These are phyloP conservation scores for Hystrix cristata DNA, from an alignment of 2,113 vertebrate species.

Conservation along the genomic window DNA sequence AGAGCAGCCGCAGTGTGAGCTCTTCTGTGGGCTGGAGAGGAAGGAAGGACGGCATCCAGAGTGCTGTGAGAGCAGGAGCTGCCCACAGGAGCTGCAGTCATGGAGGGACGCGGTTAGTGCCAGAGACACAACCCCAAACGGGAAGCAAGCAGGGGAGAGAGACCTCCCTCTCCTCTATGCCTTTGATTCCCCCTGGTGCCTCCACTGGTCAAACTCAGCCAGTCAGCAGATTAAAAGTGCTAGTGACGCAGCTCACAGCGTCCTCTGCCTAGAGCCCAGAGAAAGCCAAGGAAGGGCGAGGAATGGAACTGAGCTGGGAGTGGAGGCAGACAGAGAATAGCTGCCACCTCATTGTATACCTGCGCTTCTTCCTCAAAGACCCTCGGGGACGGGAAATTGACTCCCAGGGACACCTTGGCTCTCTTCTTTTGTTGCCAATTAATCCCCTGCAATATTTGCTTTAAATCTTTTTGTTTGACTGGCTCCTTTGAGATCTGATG, in stretches of 20 bases:
- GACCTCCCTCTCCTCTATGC: not conserved
- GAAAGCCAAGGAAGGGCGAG: not conserved
- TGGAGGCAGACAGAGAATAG: not conserved
- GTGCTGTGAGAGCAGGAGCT: not conserved
- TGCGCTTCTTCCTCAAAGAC: not conserved
- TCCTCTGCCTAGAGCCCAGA: not conserved
- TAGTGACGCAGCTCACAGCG: not conserved
- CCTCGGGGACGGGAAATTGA: not conserved
- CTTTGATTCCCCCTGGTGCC: not conserved
- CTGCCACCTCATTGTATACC: not conserved
- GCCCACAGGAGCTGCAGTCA: not conserved
- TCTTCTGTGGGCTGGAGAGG: not conserved
- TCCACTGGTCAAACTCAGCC: not conserved
- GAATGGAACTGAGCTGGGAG: not conserved
- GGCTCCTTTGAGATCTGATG: conserved; percentile 36
- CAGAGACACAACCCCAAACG: not conserved
- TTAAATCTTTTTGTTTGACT: conserved; percentile 41
- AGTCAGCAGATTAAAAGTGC: not conserved
- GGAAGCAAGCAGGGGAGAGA: not conserved
- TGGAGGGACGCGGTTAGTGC: not conserved
- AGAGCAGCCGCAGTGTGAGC: not conserved
- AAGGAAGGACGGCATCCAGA: not conserved
- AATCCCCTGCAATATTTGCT: conserved; percentile 29
- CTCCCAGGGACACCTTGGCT: not conserved
- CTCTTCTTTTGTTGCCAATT: conserved; percentile 41